A percentile compares a stretch with the other conserved stretches of the same genome.
These are phyloP conservation scores for Cacoxenus indagator DNA, from an alignment of 2,888 invertebrate genomes.

Conservation along the genomic window DNA sequence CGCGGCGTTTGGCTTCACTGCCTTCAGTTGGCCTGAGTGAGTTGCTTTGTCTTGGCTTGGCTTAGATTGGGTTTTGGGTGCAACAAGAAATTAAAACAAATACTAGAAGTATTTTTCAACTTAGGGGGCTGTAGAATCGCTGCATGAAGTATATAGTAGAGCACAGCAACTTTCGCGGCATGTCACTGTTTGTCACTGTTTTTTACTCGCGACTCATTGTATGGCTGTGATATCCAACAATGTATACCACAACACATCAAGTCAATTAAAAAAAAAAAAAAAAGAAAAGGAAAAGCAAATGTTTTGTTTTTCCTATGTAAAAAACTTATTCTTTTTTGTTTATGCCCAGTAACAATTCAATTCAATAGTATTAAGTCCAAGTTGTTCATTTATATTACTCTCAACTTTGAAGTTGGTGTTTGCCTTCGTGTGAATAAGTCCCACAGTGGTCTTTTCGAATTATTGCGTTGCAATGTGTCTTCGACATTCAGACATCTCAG, in stretches of 20 bases:
- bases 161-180: too few relatives aligned
- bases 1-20: neutral
- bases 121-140: neutral
- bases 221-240: too few relatives aligned
- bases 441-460: neutral
- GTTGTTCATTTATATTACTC: constrained; percentile 4
- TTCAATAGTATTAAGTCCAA: constrained; percentile 13
- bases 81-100: constrained; percentile 21
- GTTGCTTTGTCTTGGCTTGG: neutral
- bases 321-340: too few relatives aligned
- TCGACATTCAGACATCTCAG: constrained; percentile 33
- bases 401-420: neutral
- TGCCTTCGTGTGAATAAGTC: neutral
- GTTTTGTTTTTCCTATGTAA: too few relatives aligned
- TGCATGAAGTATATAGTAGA: too few relatives aligned
- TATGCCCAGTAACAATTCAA: constrained; percentile 3
- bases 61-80: neutral
- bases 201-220: too few relatives aligned
- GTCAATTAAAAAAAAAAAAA: neutral
- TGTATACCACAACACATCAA: too few relatives aligned
- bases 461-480: constrained; percentile 28
- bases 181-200: too few relatives aligned
- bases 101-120: constrained; percentile 5
- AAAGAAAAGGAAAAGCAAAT: too few relatives aligned
- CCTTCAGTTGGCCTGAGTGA: too few relatives aligned